Evolutionary conservation across 2,888 invertebrate species (phyloP), one percentile per base, ranked within the genome.

Genomic region (Adelognathus sp.): DNA sequence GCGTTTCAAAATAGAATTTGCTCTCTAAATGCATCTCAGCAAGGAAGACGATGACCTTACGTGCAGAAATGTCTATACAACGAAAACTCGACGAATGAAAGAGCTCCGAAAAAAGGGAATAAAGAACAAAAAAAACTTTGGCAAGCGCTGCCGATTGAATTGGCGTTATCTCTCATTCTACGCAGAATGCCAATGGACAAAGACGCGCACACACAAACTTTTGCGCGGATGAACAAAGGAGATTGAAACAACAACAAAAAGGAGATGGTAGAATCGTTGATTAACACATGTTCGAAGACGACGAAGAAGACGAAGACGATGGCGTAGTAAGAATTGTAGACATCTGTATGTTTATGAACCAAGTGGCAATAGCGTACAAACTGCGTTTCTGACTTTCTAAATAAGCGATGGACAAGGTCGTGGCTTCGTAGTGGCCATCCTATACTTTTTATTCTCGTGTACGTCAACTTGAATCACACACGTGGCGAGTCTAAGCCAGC

Each of bases 371-470:
- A 39, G 41, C 52, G 31, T 21, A 41, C 5, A 31, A 63, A 63
- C 31, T 72, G 63, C 72, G 63, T 72, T 61, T 71, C 39, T 50
- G 71, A 71, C 61, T 71, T 71, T 71, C 71, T 71, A 71, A 71
- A 63, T 54, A 71, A 71, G 71, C 61, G 9, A 54, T 18, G 52
- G 31, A 71, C 71, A 71, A 71, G 71, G 71, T 61, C 71, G 61
- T 29, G 24, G 29, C 71, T 3, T 41, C 29, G 21, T 7, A 7
- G 27, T 52, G n/a, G 14, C 33, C 27, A 50, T 52, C 50, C 36
- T 50, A 58, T n/a, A n/a, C n/a, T 36, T 36, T 61, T 60, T 52
- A n/a, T 21, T 39, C 7, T 61, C 61, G n/a, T n/a, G n/a, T n/a
- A 36, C 18, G 41, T 18, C 31, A 39, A 41, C 18, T 50, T 52